Evolutionary conservation across 2,888 invertebrate genomes (phyloP).

Genomic region (Argynnis bischoffii): DNA sequence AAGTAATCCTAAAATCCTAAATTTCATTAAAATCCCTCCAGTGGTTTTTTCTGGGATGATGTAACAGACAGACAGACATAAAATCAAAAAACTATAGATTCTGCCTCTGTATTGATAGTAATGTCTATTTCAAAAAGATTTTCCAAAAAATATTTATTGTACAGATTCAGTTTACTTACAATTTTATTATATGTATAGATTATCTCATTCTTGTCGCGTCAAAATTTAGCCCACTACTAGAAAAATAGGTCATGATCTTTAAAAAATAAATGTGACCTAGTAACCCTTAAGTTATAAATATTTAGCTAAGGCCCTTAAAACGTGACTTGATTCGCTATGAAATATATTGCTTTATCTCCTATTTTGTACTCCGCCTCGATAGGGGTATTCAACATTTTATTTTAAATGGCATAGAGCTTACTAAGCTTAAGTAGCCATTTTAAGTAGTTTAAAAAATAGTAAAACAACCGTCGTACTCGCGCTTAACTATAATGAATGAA

Average conservation of each 20-base stretch:
- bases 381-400: slow-evolving; percentile 15
- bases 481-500: background rate
- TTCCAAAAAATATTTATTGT: no score
- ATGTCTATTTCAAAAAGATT: no score
- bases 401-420: background rate
- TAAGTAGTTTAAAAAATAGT: background rate
- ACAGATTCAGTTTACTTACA: no score
- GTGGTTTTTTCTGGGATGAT: no score
- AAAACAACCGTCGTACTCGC: background rate
- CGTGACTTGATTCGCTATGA: slow-evolving; percentile 28
- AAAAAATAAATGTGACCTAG: slow-evolving; percentile 22
- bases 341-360: slow-evolving; percentile 21
- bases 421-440: background rate
- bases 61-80: no score
- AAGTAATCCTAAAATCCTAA: no score
- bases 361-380: slow-evolving; percentile 11
- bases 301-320: slow-evolving; percentile 26
- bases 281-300: slow-evolving; percentile 32
- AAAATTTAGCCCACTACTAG: background rate
- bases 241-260: slow-evolving; percentile 9
- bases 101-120: no score
- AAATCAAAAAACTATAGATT: no score
- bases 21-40: no score
- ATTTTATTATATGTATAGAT: no score
- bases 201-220: background rate